Evolutionary conservation across 1,140 invertebrate species (phyloP).

Genomic region (Bursaphelenchus mucronatus): DNA sequence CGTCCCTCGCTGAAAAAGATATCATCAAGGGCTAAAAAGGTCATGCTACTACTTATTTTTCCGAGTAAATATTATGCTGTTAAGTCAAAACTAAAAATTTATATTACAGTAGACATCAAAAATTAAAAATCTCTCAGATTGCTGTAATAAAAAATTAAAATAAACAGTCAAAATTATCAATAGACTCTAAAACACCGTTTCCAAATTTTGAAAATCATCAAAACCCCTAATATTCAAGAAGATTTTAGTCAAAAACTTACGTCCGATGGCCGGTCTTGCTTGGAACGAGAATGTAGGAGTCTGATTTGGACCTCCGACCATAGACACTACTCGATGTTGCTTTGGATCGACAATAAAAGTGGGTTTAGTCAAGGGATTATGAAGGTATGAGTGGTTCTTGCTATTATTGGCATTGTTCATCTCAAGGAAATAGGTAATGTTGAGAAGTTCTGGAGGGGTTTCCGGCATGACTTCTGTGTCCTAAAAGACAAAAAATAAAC

Average conservation of each 20-base stretch:
- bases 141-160: no score
- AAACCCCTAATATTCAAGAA: no score
- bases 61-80: constrained; percentile 3
- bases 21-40: constrained; percentile 5
- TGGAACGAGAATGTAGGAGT: constrained; percentile 19
- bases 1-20: constrained; percentile 38
- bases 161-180: no score
- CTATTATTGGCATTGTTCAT: constrained; percentile 40
- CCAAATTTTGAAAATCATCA: no score
- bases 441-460: constrained; percentile 38
- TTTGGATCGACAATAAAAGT: constrained; percentile 17
- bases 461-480: constrained; percentile 50
- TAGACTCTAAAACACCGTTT: no score
- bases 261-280: constrained; percentile 10
- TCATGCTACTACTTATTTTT: neutral
- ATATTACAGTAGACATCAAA: no score
- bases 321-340: constrained; percentile 13
- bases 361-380: constrained; percentile 15
- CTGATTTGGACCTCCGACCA: constrained; percentile 5
- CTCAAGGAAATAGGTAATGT: constrained; percentile 44
- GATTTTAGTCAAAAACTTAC: no score
- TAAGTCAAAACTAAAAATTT: neutral
- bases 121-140: no score
- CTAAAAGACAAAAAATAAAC: constrained; percentile 76
- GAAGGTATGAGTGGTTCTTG: neutral